Base-by-base conservation (phyloP, 1,140 invertebrate genomes). In the Megalopta genalis region DNA sequence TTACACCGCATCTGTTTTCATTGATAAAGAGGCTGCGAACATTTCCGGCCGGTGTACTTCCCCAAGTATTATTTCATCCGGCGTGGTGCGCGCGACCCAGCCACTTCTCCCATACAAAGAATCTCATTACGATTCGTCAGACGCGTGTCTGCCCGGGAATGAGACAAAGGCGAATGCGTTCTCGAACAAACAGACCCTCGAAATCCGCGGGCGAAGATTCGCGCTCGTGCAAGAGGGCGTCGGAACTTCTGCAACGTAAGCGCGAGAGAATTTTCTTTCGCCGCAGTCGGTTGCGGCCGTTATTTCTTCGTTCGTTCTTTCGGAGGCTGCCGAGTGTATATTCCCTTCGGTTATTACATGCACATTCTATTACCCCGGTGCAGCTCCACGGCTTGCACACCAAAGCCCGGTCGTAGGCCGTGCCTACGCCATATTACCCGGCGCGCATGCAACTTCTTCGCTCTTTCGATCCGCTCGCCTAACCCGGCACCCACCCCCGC, bases 331-430 rank as follows among this genome's bases (percentile, higher is more conserved):
- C 69, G 84, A 77, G 86, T 88, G 87, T 89, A 87, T 87, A 88
- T 90, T 88, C 88, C 84, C 87, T 91, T 87, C 71, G 84, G 90
- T 91, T 90, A 91, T 92, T 91, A 89, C 88, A 88, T 89, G 88
- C 87, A 90, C 89, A 91, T 92, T 92, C 90, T 91, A 91, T 91
- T 91, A 91, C 88, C 82, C 82, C 84, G 71, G 80, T 81, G 86
- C 87, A 85, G 83, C 88, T 81, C 76, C 75, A 74, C 59, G 39
- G 52, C 68, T 72, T 66, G 73, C 73, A 59, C 32, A 6, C 49
- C 69, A 83, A 88, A 73, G 75, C 81, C 82, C 49, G 54, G 18
- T 86, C 82, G 82, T 73, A 73, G 81, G 83, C 88, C 82, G 67
- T 74, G 66, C 82, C 86, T 83, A 83, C 81, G 82, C 85, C 83